Base-by-base conservation (phyloP, 2,888 invertebrate genomes). In the Osedax frankpressi region DNA sequence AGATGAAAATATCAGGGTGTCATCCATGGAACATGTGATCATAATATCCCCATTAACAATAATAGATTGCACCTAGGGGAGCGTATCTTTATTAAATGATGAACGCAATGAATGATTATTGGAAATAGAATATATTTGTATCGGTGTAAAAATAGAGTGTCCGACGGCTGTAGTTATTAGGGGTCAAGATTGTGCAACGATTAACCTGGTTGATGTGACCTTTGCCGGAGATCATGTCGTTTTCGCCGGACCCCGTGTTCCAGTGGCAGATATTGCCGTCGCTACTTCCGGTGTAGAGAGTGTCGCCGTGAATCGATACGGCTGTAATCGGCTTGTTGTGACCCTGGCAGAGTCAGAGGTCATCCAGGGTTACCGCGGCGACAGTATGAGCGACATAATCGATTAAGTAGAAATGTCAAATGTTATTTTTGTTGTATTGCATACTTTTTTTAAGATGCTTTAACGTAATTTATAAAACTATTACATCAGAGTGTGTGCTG, bases 321-420 rank as follows among this genome's bases (percentile, higher is more conserved):
- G 94, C 91, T 1, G 95, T 96, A 78, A 98, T 94, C 0, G 97
- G 94, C 84, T 96, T 97, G 85, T 95, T 96, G 86, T 98, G 98
- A 0, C 98, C 98, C 88, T 89, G 82, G n/a, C n/a, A n/a, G n/a
- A n/a, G n/a, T n/a, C n/a, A n/a, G n/a, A n/a, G n/a, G n/a, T n/a
- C n/a, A n/a, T n/a, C n/a, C n/a, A n/a, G n/a, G n/a, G n/a, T n/a
- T n/a, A n/a, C n/a, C n/a, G n/a, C n/a, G n/a, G n/a, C n/a, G n/a
- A n/a, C n/a, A n/a, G n/a, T n/a, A n/a, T n/a, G n/a, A n/a, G n/a
- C n/a, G n/a, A n/a, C n/a, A n/a, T n/a, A n/a, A n/a, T n/a, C n/a
- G n/a, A n/a, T n/a, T n/a, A n/a, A n/a, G n/a, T n/a, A n/a, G n/a
- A n/a, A n/a, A n/a, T n/a, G n/a, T n/a, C n/a, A n/a, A n/a, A n/a